These are phyloP conservation scores for Ia io DNA, from an alignment of 2,113 vertebrate genomes.

Conservation along the genomic window DNA sequence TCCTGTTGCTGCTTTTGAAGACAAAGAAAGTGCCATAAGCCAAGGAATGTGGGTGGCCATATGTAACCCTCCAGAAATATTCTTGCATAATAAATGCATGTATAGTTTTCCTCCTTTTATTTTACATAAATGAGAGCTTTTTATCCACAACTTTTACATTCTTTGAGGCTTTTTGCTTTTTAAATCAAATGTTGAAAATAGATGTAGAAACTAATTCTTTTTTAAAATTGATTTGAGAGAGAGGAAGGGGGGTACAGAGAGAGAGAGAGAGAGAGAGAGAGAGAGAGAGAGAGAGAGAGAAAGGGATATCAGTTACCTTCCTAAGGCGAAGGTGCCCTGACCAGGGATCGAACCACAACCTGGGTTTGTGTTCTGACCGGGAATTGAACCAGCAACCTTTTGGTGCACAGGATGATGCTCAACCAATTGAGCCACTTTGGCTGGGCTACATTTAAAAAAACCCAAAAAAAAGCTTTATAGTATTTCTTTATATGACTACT, in stretches of 20 bases:
- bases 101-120: slow-evolving; percentile 1
- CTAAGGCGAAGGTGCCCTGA: not conserved
- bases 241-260: no score
- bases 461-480: not conserved
- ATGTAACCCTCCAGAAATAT: not conserved
- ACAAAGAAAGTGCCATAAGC: not conserved
- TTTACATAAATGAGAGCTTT: not conserved
- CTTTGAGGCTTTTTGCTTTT: slow-evolving; percentile 13
- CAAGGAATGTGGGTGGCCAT: not conserved
- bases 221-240: not conserved
- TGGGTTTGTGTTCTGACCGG: not conserved
- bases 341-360: not conserved
- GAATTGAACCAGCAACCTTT: not conserved
- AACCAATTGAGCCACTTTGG: not conserved
- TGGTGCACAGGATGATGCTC: not conserved
- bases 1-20: not conserved
- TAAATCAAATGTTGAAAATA: slow-evolving; percentile 26
- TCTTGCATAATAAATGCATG: not conserved
- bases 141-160: not conserved
- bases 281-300: no score
- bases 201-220: not conserved
- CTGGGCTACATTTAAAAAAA: not conserved
- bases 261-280: no score
- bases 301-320: not conserved
- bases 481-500: not conserved